These are phyloP conservation scores for Paradisaea rubra DNA, from an alignment of 2,113 vertebrate genomes.

Conservation along the genomic window DNA sequence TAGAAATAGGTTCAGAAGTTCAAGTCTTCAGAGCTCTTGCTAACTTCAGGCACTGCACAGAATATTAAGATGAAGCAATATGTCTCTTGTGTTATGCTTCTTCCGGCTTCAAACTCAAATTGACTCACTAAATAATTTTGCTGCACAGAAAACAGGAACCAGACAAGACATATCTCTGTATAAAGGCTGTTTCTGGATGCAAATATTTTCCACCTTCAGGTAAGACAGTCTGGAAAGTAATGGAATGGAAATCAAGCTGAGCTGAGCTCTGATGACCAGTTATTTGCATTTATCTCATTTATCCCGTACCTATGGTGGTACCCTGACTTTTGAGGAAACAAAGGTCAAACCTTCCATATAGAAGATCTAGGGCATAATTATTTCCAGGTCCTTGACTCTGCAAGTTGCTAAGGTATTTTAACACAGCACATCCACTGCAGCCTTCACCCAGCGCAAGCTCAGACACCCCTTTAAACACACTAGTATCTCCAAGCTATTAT, in stretches of 20 bases:
- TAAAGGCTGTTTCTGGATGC: not conserved
- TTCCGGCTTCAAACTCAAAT: not conserved
- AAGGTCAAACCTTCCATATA: not conserved
- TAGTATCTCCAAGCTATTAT: not conserved
- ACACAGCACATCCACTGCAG: not conserved
- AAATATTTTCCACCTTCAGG: not conserved
- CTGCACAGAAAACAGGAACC: not conserved
- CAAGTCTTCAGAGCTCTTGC: slow-evolving; percentile 4
- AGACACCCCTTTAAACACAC: not conserved
- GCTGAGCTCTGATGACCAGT: not conserved
- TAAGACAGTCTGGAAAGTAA: not conserved
- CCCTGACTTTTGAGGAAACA: not conserved
- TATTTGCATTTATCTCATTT: not conserved
- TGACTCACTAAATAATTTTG: not conserved
- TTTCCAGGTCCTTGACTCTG: not conserved
- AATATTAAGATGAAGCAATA: slow-evolving; percentile 11
- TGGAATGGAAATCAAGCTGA: not conserved
- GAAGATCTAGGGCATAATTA: not conserved
- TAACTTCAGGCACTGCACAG: not conserved
- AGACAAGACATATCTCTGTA: not conserved
- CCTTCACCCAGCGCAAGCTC: not conserved
- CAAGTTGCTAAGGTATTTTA: not conserved
- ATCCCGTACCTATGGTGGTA: not conserved
- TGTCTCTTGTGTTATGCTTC: not conserved
- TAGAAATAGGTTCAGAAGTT: slow-evolving; percentile 39